Conservation (phyloP, 2,888 invertebrate species). For the Melipona bicolor region DNA sequence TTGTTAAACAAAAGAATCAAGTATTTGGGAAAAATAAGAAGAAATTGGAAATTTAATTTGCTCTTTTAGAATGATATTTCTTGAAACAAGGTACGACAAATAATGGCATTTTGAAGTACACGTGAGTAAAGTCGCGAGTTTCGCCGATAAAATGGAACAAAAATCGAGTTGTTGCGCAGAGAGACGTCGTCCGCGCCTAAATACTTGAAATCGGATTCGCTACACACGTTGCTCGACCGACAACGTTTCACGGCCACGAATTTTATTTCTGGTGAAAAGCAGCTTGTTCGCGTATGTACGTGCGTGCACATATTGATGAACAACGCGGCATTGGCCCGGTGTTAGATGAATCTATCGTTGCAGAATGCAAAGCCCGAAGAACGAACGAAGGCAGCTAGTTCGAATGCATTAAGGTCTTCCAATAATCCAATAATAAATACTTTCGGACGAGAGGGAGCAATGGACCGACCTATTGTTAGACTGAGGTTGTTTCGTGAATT, state of each 20-base stretch:
- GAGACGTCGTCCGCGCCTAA: conserved; percentile 34
- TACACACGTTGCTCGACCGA: conserved; percentile 61
- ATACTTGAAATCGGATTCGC: conserved; percentile 65
- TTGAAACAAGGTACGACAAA: too few relatives aligned
- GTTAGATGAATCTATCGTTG: conserved; percentile 1
- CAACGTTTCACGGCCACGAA: conserved; percentile 63
- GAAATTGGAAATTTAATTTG: too few relatives aligned
- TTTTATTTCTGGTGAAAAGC: conserved; percentile 64
- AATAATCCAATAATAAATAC: conserved; percentile 80
- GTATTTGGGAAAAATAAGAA: too few relatives aligned
- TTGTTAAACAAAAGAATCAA: too few relatives aligned
- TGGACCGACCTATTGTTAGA: conserved; percentile 44
- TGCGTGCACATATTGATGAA: not conserved
- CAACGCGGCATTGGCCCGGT: conserved; percentile 26
- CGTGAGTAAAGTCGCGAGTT: too few relatives aligned
- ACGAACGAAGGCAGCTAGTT: conserved; percentile 25
- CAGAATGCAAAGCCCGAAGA: conserved; percentile 39
- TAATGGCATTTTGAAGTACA: too few relatives aligned
- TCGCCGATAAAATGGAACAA: conserved; percentile 70
- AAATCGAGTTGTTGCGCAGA: conserved; percentile 66
- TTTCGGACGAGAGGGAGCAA: conserved; percentile 73
- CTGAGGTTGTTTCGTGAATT: conserved; percentile 51
- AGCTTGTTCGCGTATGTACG: conserved; percentile 10
- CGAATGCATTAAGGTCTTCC: conserved; percentile 75
- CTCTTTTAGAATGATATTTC: too few relatives aligned